Evolutionary conservation across 2,888 invertebrate genomes (phyloP).

Genomic region (Drosophila neutralis): DNA sequence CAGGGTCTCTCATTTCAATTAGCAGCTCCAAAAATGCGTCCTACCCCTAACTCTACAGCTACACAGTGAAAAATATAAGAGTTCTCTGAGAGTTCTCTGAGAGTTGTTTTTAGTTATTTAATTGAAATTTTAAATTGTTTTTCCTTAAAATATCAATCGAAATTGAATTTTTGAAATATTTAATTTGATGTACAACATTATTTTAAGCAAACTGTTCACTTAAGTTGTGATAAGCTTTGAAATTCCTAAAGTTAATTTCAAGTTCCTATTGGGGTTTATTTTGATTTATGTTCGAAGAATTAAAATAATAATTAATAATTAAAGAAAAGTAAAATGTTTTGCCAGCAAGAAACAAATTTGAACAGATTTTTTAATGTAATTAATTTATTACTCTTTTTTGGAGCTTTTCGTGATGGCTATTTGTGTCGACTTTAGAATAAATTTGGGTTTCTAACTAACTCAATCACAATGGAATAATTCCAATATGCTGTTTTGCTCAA

Average conservation of each 20-base stretch:
- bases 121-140: not conserved
- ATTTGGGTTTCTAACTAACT: not conserved
- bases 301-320: not conserved
- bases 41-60: slow-evolving; percentile 23
- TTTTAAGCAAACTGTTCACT: not conserved
- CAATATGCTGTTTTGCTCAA: no score
- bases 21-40: slow-evolving; percentile 49
- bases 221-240: not conserved
- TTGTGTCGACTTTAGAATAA: no score
- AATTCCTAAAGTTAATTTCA: not conserved
- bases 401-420: not conserved
- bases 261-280: not conserved
- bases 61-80: slow-evolving; percentile 13
- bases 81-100: not conserved
- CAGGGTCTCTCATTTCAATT: slow-evolving; percentile 72
- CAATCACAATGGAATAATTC: not conserved
- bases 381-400: not conserved
- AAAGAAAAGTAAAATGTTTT: no score
- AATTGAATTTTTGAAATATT: not conserved
- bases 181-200: not conserved
- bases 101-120: no score
- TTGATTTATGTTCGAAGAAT: not conserved
- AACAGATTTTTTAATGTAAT: not conserved
- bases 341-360: not conserved
- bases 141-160: not conserved